Base-by-base conservation (phyloP, 2,797 vertebrate species). In the Enteromius fasciolatus region DNA sequence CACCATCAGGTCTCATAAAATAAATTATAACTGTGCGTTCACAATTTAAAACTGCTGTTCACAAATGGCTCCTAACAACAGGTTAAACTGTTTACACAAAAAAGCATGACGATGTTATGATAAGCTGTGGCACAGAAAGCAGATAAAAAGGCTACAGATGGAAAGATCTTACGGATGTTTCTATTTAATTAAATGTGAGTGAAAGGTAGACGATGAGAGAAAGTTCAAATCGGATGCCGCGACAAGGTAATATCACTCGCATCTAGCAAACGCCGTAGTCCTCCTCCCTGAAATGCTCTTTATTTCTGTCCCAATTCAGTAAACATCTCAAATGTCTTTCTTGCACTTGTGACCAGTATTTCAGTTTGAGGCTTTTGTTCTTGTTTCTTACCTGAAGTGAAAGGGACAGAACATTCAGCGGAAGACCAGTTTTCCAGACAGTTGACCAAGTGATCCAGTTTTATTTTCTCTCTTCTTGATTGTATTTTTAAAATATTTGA, bases 1-100 rank as follows among this genome's bases (percentile, higher is more conserved):
- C 44, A 77, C 69, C 57, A 83, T 78, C 63, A 82, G 25, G 44
- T 81, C 39, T 74, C 72, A 33, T 52, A 76, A 77, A 79, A 77
- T 84, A 86, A 84, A 86, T 81, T 82, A 82, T 74, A 73, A 66
- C 80, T 79, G 81, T 87, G 83, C 84, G 74, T 78, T 63, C 39
- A 76, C 83, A 81, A 86, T 88, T 84, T 81, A n/a, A 82, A 83
- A 84, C 59, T 7, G 11, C 33, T 83, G 84, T 81, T 82, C 74
- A 57, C 81, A 68, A 85, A 85, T 83, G 72, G 80, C 41, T 72
- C 68, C 76, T 52, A 83, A 73, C 52, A 69, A 48, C 84, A 87
- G 77, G 73, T 76, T 72, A 48, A 76, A 78, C 57, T 61, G 46
- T 84, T 84, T 84, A 80, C 74, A 76, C 52, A 83, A 83, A 79